Evolutionary conservation across 1,140 invertebrate species (phyloP).

Genomic region (Drosophila malerkotliana): DNA sequence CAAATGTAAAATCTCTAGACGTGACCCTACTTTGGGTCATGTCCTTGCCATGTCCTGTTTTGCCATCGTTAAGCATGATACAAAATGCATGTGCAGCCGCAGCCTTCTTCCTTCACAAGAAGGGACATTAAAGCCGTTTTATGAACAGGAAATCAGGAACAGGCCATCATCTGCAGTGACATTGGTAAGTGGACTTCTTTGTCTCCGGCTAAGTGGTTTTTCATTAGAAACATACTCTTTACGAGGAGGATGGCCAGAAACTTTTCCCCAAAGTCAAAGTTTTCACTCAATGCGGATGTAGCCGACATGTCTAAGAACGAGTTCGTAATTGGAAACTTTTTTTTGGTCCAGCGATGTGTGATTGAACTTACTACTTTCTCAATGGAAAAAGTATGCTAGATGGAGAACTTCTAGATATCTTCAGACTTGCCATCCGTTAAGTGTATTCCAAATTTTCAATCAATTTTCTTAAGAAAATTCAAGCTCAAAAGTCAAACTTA

Average conservation of each 20-base stretch:
- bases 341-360: constrained; percentile 28
- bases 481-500: constrained; percentile 4
- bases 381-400: no score
- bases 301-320: constrained; percentile 35
- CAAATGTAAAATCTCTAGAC: constrained; percentile 60
- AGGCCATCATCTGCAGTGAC: constrained; percentile 21
- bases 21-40: constrained; percentile 47
- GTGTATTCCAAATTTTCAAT: neutral
- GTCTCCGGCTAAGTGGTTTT: constrained; percentile 72
- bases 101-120: neutral
- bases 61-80: constrained; percentile 58
- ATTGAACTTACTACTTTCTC: no score
- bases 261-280: constrained; percentile 45
- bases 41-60: constrained; percentile 51
- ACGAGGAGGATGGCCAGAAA: constrained; percentile 16
- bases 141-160: constrained; percentile 21
- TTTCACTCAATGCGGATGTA: constrained; percentile 40
- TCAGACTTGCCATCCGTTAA: no score
- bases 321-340: constrained; percentile 70
- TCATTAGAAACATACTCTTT: constrained; percentile 61
- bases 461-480: neutral
- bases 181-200: constrained; percentile 61
- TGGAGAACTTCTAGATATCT: no score
- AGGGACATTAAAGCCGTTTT: constrained; percentile 37
- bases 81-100: constrained; percentile 68